A percentile compares a stretch with the other conserved stretches of the same genome.
Conservation (phyloP, 2,797 vertebrate species). For the Lepilemur ruficaudatus region DNA sequence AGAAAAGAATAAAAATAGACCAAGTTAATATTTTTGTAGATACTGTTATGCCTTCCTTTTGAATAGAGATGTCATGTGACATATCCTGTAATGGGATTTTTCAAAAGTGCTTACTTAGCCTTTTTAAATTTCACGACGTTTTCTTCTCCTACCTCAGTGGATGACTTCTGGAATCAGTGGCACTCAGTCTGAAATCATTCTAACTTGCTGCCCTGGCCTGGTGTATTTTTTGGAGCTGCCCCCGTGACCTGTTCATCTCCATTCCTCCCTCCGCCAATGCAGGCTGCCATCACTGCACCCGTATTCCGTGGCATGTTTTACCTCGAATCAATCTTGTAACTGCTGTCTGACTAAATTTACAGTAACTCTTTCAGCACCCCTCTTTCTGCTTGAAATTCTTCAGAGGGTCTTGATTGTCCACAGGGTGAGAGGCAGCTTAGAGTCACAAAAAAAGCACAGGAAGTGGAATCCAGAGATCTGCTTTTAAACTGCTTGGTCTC, state of each 20-base stretch:
- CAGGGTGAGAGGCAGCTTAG: background rate
- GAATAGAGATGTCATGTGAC: background rate
- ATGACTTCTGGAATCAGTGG: background rate
- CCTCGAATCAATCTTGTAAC: background rate
- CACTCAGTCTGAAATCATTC: background rate
- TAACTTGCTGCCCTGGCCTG: background rate
- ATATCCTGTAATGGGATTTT: background rate
- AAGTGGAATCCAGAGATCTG: background rate
- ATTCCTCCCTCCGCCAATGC: no score
- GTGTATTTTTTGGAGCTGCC: background rate
- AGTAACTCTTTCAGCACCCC: background rate
- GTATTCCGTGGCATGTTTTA: background rate
- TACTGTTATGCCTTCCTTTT: background rate
- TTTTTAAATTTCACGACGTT: background rate
- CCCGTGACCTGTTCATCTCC: background rate
- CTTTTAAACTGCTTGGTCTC: background rate
- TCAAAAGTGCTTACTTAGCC: background rate
- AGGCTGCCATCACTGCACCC: background rate
- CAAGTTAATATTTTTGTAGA: background rate
- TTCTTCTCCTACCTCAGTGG: background rate
- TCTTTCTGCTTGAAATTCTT: background rate
- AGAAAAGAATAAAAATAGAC: background rate
- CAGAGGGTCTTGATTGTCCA: background rate
- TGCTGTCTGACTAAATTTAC: background rate
- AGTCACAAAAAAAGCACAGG: background rate